A percentile compares a stretch with the other conserved stretches of the same genome.
phyloP scores from a whole-genome alignment of 2,888 invertebrate genomes.

The Leptopilina drosophilae region DNA sequence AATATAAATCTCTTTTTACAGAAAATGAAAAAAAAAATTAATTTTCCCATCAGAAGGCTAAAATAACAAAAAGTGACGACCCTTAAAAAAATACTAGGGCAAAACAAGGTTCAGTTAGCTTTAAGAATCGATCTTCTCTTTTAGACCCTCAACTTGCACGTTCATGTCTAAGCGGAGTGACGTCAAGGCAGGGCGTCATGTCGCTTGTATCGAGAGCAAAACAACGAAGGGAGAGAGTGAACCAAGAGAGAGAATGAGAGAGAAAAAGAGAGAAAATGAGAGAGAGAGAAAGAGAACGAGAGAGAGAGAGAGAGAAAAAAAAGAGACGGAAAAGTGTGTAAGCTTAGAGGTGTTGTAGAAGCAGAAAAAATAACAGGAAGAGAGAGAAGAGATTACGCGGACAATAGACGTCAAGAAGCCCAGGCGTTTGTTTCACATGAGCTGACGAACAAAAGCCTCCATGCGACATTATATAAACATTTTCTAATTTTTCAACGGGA shows the following conservation, averaged over 20 bases:
- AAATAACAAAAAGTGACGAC: neutral
- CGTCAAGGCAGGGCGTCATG: slow-evolving; percentile 16
- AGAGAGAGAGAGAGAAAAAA: too few relatives aligned
- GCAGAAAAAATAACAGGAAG: slow-evolving; percentile 43
- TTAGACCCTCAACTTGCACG: slow-evolving; percentile 28
- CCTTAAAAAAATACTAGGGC: neutral
- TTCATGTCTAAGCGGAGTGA: slow-evolving; percentile 17
- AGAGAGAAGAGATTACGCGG: slow-evolving; percentile 51
- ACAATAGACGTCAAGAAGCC: slow-evolving; percentile 48
- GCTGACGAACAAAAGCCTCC: neutral
- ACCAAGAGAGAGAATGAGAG: too few relatives aligned
- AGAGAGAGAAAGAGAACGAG: slow-evolving; percentile 5
- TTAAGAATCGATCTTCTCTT: slow-evolving; percentile 22
- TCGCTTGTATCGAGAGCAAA: slow-evolving; percentile 15
- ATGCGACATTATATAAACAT: slow-evolving; percentile 9
- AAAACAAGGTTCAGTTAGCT: slow-evolving; percentile 1
- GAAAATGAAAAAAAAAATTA: neutral
- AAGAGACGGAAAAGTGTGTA: neutral
- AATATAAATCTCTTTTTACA: too few relatives aligned
- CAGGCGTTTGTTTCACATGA: slow-evolving; percentile 11
- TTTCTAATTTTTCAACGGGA: neutral
- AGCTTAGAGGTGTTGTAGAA: slow-evolving; percentile 6
- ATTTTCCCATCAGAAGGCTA: neutral
- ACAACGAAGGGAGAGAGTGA: slow-evolving; percentile 24
- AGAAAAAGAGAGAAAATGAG: too few relatives aligned